phyloP scores from a whole-genome alignment of 2,113 vertebrate species.

The Hucho hucho region DNA sequence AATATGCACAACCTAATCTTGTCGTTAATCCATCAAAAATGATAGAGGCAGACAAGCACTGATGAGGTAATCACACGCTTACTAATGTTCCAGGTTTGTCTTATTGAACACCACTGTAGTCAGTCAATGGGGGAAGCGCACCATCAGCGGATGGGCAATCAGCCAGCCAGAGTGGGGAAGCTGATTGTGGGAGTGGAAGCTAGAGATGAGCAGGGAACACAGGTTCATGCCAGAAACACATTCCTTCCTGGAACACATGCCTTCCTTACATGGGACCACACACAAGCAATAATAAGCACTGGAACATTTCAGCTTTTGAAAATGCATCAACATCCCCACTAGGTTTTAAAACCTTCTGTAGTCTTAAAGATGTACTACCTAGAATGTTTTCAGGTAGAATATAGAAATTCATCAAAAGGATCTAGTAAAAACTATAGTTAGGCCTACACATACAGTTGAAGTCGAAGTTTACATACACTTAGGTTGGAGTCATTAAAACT shows the following conservation, averaged over 20 bases:
- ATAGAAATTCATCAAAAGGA: neutral
- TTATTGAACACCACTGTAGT: slow-evolving; percentile 49
- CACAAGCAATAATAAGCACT: slow-evolving; percentile 44
- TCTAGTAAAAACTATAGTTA: slow-evolving; percentile 11
- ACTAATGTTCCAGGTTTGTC: slow-evolving; percentile 56
- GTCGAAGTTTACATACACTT: too few relatives aligned
- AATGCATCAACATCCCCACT: neutral
- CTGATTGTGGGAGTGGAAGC: slow-evolving; percentile 35
- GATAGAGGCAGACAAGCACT: slow-evolving; percentile 48
- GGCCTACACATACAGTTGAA: neutral
- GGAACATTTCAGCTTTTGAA: slow-evolving; percentile 20
- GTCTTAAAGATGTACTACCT: slow-evolving; percentile 14
- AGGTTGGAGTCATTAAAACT: too few relatives aligned
- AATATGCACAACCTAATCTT: slow-evolving; percentile 50
- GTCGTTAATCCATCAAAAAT: slow-evolving; percentile 43
- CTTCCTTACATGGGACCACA: slow-evolving; percentile 37
- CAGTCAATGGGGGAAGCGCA: slow-evolving; percentile 37
- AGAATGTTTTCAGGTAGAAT: neutral
- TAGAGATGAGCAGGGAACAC: slow-evolving; percentile 38
- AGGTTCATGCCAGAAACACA: slow-evolving; percentile 55
- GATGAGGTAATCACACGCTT: slow-evolving; percentile 51
- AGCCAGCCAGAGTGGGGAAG: slow-evolving; percentile 43
- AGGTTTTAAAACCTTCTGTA: too few relatives aligned
- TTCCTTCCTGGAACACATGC: slow-evolving; percentile 53
- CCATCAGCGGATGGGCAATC: slow-evolving; percentile 53